Evolutionary conservation across 2,113 vertebrate species (phyloP), one percentile per base, ranked within the genome.

Genomic region (Gopherus flavomarginatus): DNA sequence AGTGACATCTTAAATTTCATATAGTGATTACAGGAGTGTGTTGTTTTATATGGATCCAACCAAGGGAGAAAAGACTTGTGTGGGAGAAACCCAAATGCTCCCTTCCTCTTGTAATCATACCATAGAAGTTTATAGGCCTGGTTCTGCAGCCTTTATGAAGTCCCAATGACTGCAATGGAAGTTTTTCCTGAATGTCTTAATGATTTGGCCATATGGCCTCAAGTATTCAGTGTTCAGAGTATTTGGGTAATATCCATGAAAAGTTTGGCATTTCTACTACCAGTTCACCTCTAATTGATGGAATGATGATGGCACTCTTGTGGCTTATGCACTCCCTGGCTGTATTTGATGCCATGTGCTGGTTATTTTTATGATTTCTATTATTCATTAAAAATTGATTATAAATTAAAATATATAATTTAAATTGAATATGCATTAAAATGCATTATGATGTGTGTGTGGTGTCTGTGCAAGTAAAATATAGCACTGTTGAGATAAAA

Each of bases 401-500:
- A 83, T 87, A 78, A 31, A 69, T n/a, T 69, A 21, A 69, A 69
- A 69, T 69, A 69, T n/a, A n/a, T n/a, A 69, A n/a, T 69, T 69
- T n/a, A 69, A n/a, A 4, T 26, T 11, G 9, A 17, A 50, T 69
- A 89, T 35, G 91, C 85, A 80, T 42, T 50, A 83, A 26, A 52
- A 90, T 49, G 4, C 38, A 24, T 89, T 42, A n/a, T 1, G 2
- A 2, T 88, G 14, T 81, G 14, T 81, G 75, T 94, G 29, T 77
- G 79, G 84, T 85, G 85, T 92, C 69, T 78, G 8, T 53, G 52
- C 62, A 31, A 86, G 79, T 86, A 54, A 31, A 52, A 31, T 78
- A n/a, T 44, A 35, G 89, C 59, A 84, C 85, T 84, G 56, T 47
- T 90, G 81, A 94, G 80, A 87, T 85, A 54, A 92, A 92, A 88